These are phyloP conservation scores for Andricus quercusramuli DNA, from an alignment of 2,888 invertebrate species.

Conservation along the genomic window DNA sequence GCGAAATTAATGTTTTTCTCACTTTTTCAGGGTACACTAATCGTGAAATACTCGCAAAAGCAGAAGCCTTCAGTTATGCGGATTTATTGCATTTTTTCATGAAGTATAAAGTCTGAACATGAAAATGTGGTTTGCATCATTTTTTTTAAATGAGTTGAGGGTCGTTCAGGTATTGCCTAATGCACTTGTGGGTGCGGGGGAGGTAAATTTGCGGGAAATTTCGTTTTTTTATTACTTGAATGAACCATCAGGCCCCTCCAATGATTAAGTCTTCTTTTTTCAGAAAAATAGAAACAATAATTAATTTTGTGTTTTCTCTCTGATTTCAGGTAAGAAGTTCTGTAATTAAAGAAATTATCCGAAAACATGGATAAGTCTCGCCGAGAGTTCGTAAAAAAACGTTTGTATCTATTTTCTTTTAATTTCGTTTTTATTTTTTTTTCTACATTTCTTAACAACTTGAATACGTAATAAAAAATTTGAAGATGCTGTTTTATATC, in stretches of 20 bases:
- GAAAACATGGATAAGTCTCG: neutral
- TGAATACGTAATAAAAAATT: neutral
- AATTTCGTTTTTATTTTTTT: no score
- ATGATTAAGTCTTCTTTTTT: neutral
- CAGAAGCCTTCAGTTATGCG: neutral
- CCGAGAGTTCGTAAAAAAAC: neutral
- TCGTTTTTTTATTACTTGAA: no score
- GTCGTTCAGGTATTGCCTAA: no score
- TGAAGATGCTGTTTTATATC: neutral
- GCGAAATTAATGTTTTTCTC: constrained; percentile 16
- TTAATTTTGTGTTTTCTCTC: neutral
- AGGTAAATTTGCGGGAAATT: no score
- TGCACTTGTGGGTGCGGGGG: no score
- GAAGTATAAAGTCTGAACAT: neutral
- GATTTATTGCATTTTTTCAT: neutral
- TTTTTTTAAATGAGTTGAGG: no score
- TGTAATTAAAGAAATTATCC: neutral
- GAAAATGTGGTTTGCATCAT: neutral
- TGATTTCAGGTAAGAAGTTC: constrained; percentile 14
- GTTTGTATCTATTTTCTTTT: neutral
- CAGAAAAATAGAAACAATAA: neutral
- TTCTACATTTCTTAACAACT: no score
- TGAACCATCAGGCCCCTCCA: no score
- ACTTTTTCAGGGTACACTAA: neutral
- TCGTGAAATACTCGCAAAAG: constrained; percentile 3